Evolutionary conservation across 2,888 invertebrate genomes (phyloP).

Genomic region (Caenorhabditis japonica): DNA sequence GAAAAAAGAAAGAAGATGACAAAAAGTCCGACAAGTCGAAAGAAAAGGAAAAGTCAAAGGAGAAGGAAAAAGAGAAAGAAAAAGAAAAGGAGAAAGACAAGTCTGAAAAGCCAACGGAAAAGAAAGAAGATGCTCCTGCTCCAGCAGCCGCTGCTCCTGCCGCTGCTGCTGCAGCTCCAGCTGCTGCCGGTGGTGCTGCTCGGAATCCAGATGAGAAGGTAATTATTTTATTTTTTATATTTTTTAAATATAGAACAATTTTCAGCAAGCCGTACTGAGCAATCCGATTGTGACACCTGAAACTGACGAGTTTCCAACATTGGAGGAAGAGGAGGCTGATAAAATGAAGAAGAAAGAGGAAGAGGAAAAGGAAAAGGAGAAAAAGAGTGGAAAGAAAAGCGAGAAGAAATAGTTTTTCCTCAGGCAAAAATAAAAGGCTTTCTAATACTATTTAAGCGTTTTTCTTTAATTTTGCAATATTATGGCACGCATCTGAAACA

Average conservation of each 20-base stretch:
- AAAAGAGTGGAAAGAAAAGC: background rate
- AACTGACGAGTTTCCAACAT: constrained; percentile 21
- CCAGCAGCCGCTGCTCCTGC: constrained; percentile 3
- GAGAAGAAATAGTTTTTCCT: no score
- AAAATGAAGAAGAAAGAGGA: background rate
- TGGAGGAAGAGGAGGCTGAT: constrained; percentile 10
- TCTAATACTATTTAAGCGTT: no score
- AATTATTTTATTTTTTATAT: background rate
- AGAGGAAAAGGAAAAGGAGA: background rate
- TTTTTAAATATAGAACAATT: no score
- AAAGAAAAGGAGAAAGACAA: background rate
- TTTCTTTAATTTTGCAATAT: no score
- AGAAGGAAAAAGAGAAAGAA: constrained; percentile 6
- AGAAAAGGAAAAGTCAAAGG: constrained; percentile 6
- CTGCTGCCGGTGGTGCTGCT: background rate
- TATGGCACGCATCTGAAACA: no score
- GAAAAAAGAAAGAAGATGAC: background rate
- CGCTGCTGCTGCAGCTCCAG: background rate
- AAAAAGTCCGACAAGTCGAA: constrained; percentile 1
- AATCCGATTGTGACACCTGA: constrained; percentile 25
- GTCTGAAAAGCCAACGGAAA: background rate
- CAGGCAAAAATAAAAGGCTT: no score
- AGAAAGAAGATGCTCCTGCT: background rate
- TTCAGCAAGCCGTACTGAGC: constrained; percentile 2
- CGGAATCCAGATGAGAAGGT: background rate